A percentile compares a stretch with the other conserved stretches of the same genome.
Evolutionary conservation across 1,140 invertebrate species (phyloP).

Genomic region (Acyrthosiphon pisum): DNA sequence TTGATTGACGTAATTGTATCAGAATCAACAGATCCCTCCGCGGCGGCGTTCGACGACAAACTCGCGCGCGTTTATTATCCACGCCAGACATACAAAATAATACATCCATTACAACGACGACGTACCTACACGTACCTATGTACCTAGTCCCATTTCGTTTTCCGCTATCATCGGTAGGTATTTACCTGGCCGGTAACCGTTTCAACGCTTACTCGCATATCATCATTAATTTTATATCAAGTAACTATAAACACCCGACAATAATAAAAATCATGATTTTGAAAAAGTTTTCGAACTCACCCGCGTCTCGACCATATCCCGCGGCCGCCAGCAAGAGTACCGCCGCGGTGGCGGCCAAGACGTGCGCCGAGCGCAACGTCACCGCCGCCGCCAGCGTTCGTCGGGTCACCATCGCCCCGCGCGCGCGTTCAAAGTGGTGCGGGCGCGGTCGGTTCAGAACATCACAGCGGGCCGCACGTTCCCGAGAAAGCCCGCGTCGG

Average conservation of each 20-base stretch:
- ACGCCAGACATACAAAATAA: background rate
- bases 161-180: background rate
- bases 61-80: background rate
- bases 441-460: constrained; percentile 25
- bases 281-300: background rate
- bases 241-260: too few relatives aligned
- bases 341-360: constrained; percentile 28
- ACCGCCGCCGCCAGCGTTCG: constrained; percentile 19
- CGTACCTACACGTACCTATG: background rate
- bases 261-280: background rate
- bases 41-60: background rate
- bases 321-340: constrained; percentile 2
- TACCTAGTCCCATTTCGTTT: background rate
- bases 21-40: constrained; percentile 23
- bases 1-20: constrained; percentile 48
- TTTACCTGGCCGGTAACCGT: background rate
- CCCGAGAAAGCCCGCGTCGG: background rate
- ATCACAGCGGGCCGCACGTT: background rate
- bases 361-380: constrained; percentile 30
- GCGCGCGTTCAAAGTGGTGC: background rate
- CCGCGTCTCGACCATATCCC: constrained; percentile 5
- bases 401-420: constrained; percentile 25
- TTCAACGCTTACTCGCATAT: background rate
- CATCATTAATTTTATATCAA: background rate
- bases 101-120: too few relatives aligned